Evolutionary conservation across 2,113 vertebrate genomes (phyloP).

Genomic region (Dendrocopos noguchii): DNA sequence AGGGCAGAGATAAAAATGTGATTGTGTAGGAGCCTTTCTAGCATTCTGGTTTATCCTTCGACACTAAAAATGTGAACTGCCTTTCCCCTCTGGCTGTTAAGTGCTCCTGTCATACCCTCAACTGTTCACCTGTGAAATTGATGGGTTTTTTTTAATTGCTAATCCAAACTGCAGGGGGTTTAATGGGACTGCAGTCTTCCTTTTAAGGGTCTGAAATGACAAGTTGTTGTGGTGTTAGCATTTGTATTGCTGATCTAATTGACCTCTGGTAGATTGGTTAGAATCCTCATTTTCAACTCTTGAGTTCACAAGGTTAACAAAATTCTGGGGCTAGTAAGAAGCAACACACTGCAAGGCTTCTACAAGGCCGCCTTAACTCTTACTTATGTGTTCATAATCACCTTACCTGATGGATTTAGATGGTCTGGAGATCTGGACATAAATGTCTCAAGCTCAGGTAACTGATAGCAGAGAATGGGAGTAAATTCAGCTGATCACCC

Average conservation of each 20-base stretch:
- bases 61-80: conserved; percentile 25
- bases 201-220: neutral
- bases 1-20: conserved; percentile 12
- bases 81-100: conserved; percentile 15
- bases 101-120: neutral
- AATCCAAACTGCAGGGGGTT: neutral
- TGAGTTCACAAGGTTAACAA: neutral
- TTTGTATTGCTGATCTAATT: neutral
- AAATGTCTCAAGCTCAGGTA: conserved; percentile 5
- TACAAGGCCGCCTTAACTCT: conserved; percentile 28
- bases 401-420: conserved; percentile 17
- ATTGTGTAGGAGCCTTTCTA: neutral
- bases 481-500: neutral
- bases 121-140: neutral
- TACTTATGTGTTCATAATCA: neutral
- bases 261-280: neutral
- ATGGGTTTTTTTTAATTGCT: neutral
- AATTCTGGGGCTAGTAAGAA: conserved; percentile 14
- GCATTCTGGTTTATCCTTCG: neutral
- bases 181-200: conserved; percentile 21
- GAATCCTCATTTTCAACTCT: neutral
- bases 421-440: neutral
- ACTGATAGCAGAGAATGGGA: neutral
- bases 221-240: neutral
- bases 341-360: neutral